Evolutionary conservation across 2,888 invertebrate species (phyloP), one percentile per base, ranked within the genome.

Genomic region (Hydropsyche betteni): DNA sequence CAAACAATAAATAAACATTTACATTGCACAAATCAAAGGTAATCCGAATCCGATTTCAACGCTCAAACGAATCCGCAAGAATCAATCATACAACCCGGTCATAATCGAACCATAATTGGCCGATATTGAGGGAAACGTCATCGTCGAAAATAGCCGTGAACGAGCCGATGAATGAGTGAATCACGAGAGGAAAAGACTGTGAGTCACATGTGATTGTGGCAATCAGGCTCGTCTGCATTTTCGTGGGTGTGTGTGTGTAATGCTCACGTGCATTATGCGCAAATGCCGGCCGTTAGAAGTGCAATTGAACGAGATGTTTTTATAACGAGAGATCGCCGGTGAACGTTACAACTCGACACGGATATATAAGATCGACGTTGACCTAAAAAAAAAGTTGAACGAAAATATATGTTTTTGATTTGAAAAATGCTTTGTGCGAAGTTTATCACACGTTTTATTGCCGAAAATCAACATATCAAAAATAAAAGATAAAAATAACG

Each of bases 201-300:
- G 64, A 64, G 12, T 64, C 64, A 64, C 34, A 34, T 34, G 64
- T 64, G 10, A 64, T 64, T 64, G 34, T 64, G 34, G 4, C 64
- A 64, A 64, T 64, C 64, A 64, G 36, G 5, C 24, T 24, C 36
- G 64, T 64, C 34, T 64, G 8, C 58, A 8, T 16, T 24, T 58
- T 58, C 8, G 8, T 7, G 3, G 16, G 44, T 6, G 10, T 44
- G 44, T 24, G 24, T 24, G 2, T 24, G 24, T 24, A 10, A 44
- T 44, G 6, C 6, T 44, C 44, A 44, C 44, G 44, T 44, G 44
- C 44, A 44, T 44, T 10, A 10, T 44, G 10, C 1, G 10, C 44
- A 10, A 44, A 44, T 44, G 24, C 24, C 2, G 24, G 1, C 24
- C 24, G 24, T 24, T 24, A 24, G 24, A 24, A 24, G 24, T 24